These are phyloP conservation scores for Eristalis arbustorum DNA, from an alignment of 2,888 invertebrate genomes.

Conservation along the genomic window DNA sequence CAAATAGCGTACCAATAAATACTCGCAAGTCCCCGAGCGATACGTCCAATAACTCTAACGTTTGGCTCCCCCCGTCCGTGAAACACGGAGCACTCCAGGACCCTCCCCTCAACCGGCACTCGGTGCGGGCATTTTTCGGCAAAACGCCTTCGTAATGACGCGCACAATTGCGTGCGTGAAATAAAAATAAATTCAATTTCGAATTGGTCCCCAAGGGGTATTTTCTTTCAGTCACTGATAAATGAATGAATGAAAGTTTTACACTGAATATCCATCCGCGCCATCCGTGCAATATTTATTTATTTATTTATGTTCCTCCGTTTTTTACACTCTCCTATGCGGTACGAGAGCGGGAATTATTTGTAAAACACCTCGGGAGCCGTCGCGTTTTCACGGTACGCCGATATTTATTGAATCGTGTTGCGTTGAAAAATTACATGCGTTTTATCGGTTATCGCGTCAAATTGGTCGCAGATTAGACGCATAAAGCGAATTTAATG, in stretches of 20 bases:
- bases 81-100: too few relatives aligned
- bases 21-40: conserved; percentile 46
- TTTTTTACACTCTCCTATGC: background rate
- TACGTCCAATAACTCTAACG: conserved; percentile 44
- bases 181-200: conserved; percentile 68
- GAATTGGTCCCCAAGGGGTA: conserved; percentile 65
- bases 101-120: background rate
- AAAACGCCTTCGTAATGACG: conserved; percentile 58
- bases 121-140: conserved; percentile 31
- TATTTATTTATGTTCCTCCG: background rate
- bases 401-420: conserved; percentile 61
- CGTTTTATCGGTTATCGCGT: conserved; percentile 55
- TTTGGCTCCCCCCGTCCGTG: background rate
- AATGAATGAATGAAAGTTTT: conserved; percentile 53
- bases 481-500: conserved; percentile 59
- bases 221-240: conserved; percentile 63
- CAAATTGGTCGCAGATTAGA: conserved; percentile 65
- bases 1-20: conserved; percentile 61
- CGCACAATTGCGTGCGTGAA: conserved; percentile 68
- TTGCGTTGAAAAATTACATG: conserved; percentile 49
- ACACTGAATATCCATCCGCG: conserved; percentile 32
- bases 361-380: background rate
- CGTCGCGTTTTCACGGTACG: conserved; percentile 5
- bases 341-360: background rate
- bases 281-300: conserved; percentile 17